Percentiles rank a stretch among this genome's conserved stretches.
Evolutionary conservation across 2,113 vertebrate species (phyloP).

Genomic region (Ptychochromis oligacanthus): DNA sequence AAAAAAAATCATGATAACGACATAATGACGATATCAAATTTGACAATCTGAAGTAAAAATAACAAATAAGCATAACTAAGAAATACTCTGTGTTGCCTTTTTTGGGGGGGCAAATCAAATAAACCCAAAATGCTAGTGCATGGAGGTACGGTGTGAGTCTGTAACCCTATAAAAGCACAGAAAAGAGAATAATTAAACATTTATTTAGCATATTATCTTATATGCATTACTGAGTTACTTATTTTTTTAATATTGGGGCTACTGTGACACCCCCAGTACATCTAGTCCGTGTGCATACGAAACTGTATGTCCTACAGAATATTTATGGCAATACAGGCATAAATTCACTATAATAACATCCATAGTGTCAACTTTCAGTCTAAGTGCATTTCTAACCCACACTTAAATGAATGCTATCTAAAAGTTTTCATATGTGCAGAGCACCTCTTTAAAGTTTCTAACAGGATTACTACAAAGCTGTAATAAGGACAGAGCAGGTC

Average conservation of each 20-base stretch:
- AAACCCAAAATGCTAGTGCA: background rate
- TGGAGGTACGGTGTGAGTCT: background rate
- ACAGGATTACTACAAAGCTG: conserved; percentile 32
- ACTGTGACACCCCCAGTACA: background rate
- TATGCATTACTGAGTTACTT: background rate
- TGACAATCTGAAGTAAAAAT: too few relatives aligned
- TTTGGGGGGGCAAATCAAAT: background rate
- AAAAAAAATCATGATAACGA: too few relatives aligned
- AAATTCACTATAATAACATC: background rate
- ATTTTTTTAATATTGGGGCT: background rate
- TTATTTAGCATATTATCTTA: background rate
- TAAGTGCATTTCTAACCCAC: background rate
- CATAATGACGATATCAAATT: too few relatives aligned
- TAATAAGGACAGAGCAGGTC: background rate
- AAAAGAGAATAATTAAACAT: background rate
- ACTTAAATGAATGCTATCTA: background rate
- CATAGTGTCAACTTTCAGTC: background rate
- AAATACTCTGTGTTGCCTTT: background rate
- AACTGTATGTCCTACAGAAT: background rate
- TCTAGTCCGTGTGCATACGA: background rate
- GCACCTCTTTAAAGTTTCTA: conserved; percentile 3
- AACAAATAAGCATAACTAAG: too few relatives aligned
- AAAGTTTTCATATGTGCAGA: conserved; percentile 1
- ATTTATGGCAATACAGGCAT: background rate
- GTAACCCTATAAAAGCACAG: background rate